Conservation (phyloP, 2,113 vertebrate genomes). For the Sus scrofa region DNA sequence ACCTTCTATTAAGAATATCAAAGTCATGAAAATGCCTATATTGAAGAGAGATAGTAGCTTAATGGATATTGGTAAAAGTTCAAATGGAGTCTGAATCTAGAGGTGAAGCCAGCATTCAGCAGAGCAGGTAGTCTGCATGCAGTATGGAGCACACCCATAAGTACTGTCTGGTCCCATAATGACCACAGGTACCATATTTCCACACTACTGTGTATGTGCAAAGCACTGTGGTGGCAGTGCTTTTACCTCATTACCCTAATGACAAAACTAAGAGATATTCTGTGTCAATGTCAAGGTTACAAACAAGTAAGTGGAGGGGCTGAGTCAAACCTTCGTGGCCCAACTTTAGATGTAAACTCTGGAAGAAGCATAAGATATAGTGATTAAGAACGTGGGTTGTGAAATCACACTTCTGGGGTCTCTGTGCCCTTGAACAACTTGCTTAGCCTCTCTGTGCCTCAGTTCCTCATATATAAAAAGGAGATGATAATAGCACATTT, state of each 20-base stretch:
- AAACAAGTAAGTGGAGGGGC: neutral
- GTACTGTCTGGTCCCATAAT: neutral
- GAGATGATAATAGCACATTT: neutral
- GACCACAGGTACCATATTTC: neutral
- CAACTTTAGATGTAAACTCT: neutral
- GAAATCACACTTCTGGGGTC: neutral
- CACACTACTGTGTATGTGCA: neutral
- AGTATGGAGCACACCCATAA: neutral
- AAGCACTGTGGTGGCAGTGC: neutral
- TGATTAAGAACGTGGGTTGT: neutral
- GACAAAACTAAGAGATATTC: neutral
- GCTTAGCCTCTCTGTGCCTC: neutral
- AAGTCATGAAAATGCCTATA: neutral
- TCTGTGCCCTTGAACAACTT: neutral
- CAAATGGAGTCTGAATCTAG: neutral
- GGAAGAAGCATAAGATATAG: neutral
- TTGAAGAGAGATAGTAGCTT: neutral
- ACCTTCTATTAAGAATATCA: neutral
- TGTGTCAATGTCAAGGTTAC: neutral
- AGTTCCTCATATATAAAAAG: neutral
- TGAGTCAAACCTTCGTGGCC: neutral
- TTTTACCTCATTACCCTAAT: neutral
- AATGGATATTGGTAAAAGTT: neutral
- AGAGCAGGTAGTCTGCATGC: neutral
- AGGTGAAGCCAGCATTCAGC: neutral